phyloP scores from a whole-genome alignment of 2,113 vertebrate species.

The Periophthalmus modestus region DNA sequence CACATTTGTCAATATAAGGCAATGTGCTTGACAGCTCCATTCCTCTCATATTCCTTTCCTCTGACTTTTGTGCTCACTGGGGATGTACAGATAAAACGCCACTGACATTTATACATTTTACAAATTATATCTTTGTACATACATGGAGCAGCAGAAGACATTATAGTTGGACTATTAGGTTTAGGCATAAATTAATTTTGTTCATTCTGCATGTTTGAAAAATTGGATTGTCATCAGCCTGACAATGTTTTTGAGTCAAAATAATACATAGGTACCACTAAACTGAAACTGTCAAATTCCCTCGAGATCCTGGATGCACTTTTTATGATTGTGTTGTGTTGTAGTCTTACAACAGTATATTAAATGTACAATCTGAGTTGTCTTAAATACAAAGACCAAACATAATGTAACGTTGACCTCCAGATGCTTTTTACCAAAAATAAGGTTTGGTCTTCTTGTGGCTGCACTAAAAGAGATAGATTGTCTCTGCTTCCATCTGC shows the following conservation, averaged over 20 bases:
- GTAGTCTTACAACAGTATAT: background rate
- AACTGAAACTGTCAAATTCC: background rate
- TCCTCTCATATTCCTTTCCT: background rate
- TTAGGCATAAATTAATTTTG: background rate
- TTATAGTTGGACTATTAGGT: background rate
- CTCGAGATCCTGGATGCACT: background rate
- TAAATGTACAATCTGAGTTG: background rate
- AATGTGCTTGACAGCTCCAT: background rate
- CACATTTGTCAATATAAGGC: background rate
- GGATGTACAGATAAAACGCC: background rate
- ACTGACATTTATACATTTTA: too few relatives aligned
- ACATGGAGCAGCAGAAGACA: too few relatives aligned
- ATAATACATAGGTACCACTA: background rate
- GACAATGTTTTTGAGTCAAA: background rate
- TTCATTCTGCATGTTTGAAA: background rate
- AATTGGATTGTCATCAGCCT: background rate
- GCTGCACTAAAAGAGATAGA: background rate
- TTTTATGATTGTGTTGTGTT: background rate
- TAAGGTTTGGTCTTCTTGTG: background rate
- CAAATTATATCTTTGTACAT: too few relatives aligned
- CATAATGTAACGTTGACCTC: background rate
- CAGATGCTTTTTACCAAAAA: background rate
- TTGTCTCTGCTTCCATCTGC: slow-evolving; percentile 7
- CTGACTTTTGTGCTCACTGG: background rate
- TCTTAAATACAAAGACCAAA: background rate